Evolutionary conservation across 2,113 vertebrate genomes (phyloP).

Genomic region (Anarrhichthys ocellatus): DNA sequence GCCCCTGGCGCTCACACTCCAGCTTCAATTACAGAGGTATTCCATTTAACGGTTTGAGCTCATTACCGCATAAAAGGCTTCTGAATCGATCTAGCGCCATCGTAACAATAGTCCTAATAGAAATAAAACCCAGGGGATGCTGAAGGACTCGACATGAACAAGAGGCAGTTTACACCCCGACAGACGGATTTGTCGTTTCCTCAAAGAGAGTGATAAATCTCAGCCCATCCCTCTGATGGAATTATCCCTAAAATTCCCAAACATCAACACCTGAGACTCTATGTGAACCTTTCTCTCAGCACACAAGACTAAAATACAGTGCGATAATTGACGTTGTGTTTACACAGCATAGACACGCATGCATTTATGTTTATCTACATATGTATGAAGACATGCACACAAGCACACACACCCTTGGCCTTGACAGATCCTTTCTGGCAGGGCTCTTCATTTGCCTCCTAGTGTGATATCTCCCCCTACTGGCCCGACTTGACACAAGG

Average conservation of each 20-base stretch:
- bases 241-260: constrained; percentile 32
- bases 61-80: constrained; percentile 27
- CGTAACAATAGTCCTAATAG: constrained; percentile 5
- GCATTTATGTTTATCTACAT: constrained; percentile 23
- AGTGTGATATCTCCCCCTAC: constrained; percentile 70
- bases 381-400: constrained; percentile 9
- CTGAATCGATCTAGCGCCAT: constrained; percentile 41
- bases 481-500: constrained; percentile 44
- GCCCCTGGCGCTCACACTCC: constrained; percentile 37
- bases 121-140: constrained; percentile 32
- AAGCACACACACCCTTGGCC: constrained; percentile 18
- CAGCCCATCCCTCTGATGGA: constrained; percentile 36
- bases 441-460: constrained; percentile 34
- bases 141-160: neutral
- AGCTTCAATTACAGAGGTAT: constrained; percentile 40
- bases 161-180: constrained; percentile 29
- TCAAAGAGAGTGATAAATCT: constrained; percentile 40
- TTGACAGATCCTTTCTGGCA: constrained; percentile 18
- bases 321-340: neutral
- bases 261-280: constrained; percentile 5
- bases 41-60: constrained; percentile 50
- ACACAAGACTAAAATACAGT: constrained; percentile 7
- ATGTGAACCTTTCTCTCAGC: neutral
- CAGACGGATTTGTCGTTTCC: constrained; percentile 48
- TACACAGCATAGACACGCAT: neutral